These are phyloP conservation scores for Rhodeus uyekii DNA, from an alignment of 2,797 vertebrate species.

Conservation along the genomic window DNA sequence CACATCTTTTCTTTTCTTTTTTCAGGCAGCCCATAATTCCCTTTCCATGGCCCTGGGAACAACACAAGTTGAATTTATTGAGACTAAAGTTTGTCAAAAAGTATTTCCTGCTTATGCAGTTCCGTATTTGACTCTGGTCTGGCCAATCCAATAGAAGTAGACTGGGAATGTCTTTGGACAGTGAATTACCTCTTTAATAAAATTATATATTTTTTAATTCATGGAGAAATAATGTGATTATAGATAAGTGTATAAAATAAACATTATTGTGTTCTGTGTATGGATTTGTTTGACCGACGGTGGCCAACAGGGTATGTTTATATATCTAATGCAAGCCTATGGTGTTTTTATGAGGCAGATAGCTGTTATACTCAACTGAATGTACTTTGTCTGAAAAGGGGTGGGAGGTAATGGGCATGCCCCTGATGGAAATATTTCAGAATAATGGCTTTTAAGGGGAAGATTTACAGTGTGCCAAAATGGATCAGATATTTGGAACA, in stretches of 20 bases:
- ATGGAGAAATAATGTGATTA: not conserved
- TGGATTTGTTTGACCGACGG: constrained; percentile 28
- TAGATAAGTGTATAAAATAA: constrained; percentile 4
- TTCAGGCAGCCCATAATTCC: too few species aligned
- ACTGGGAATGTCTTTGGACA: not conserved
- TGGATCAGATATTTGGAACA: constrained; percentile 47
- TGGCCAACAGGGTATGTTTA: constrained; percentile 26
- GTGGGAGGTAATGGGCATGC: constrained; percentile 45
- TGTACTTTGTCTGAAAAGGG: constrained; percentile 46
- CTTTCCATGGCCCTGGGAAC: too few species aligned
- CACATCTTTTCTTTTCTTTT: too few species aligned
- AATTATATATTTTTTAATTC: not conserved
- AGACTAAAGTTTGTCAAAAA: not conserved
- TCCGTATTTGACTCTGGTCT: not conserved
- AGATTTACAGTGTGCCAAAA: constrained; percentile 54
- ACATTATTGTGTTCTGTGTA: constrained; percentile 5
- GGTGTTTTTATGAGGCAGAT: constrained; percentile 45
- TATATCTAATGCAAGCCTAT: constrained; percentile 41
- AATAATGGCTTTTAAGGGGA: constrained; percentile 55
- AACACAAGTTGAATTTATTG: not conserved
- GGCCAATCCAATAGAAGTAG: not conserved
- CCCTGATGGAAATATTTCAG: constrained; percentile 56
- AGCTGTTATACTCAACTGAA: constrained; percentile 34
- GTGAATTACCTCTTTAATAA: not conserved
- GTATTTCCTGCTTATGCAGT: not conserved